phyloP scores from a whole-genome alignment of 2,888 invertebrate genomes.

The Notodonta ziczac region DNA sequence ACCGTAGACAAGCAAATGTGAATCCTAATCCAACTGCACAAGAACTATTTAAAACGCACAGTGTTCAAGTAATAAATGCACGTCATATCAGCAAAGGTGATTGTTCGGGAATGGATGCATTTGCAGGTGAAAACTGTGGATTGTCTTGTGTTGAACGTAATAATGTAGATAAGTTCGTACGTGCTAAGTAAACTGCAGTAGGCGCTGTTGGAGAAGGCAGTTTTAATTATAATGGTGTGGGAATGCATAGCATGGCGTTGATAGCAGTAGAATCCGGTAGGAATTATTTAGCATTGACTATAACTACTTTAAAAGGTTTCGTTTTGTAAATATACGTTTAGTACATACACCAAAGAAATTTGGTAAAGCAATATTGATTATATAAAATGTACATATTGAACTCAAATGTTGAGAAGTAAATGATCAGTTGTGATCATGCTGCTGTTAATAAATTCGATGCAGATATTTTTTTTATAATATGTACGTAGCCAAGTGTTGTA shows the following conservation, averaged over 20 bases:
- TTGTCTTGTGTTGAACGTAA: conserved; percentile 41
- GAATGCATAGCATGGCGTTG: background rate
- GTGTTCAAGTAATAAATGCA: conserved; percentile 46
- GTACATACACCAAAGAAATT: too few species aligned
- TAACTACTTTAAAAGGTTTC: too few species aligned
- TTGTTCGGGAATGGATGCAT: conserved; percentile 69
- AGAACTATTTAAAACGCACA: conserved; percentile 23
- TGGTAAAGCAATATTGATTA: too few species aligned
- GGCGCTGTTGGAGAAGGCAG: conserved; percentile 36
- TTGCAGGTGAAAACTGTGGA: conserved; percentile 44
- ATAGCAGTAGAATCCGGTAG: background rate
- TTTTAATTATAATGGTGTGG: conserved; percentile 15
- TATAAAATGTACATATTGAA: too few species aligned
- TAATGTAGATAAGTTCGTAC: conserved; percentile 36
- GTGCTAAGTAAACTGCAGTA: conserved; percentile 31
- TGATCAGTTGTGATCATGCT: too few species aligned
- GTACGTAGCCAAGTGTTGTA: too few species aligned
- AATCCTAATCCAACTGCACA: conserved; percentile 24
- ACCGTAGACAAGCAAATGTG: conserved; percentile 22
- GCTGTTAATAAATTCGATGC: too few species aligned
- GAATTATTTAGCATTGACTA: background rate
- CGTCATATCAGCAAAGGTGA: conserved; percentile 66
- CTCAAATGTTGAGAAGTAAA: too few species aligned
- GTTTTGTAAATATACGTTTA: too few species aligned
- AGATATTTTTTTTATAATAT: too few species aligned